A percentile compares a stretch with the other conserved stretches of the same genome.
phyloP scores from a whole-genome alignment of 2,113 vertebrate species.

The Vulpes lagopus region DNA sequence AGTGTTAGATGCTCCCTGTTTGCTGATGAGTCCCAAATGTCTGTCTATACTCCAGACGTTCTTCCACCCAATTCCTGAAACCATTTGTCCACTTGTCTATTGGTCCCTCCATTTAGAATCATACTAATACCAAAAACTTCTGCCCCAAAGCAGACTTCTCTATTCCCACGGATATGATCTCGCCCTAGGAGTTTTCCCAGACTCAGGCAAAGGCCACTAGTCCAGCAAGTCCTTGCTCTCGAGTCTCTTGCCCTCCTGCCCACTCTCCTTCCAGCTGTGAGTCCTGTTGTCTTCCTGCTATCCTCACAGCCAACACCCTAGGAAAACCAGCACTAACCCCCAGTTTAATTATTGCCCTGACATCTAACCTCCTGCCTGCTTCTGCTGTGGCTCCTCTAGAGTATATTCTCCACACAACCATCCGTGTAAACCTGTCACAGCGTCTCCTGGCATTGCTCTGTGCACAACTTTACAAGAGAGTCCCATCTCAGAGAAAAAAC shows the following conservation, averaged over 20 bases:
- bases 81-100: no score
- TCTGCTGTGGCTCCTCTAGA: fast-evolving
- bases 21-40: neutral
- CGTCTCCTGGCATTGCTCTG: fast-evolving
- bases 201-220: neutral
- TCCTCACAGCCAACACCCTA: neutral
- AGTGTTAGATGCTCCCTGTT: neutral
- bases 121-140: neutral
- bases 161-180: fast-evolving
- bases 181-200: neutral
- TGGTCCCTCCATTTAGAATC: no score
- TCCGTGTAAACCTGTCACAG: neutral
- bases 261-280: no score
- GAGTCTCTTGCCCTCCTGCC: neutral
- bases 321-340: neutral
- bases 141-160: neutral
- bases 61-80: neutral
- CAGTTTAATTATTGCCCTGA: neutral
- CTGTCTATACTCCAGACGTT: neutral
- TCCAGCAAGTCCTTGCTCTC: neutral
- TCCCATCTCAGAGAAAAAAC: neutral
- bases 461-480: fast-evolving
- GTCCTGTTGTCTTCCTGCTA: neutral
- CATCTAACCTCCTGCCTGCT: neutral
- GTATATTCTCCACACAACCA: fast-evolving